Evolutionary conservation across 1,140 invertebrate species (phyloP).

Genomic region (Aphelenchoides avenae): DNA sequence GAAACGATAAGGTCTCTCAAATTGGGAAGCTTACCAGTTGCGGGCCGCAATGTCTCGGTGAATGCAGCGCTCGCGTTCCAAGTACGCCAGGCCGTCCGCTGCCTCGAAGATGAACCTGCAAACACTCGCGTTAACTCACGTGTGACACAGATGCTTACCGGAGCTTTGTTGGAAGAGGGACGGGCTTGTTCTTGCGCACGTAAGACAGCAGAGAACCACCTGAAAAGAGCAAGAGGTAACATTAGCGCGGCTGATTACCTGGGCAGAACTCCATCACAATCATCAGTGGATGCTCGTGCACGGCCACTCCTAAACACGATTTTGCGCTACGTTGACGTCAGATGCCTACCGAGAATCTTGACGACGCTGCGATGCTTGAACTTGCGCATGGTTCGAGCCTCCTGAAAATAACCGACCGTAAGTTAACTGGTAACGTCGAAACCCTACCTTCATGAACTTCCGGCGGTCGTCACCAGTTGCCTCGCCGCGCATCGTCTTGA

Average conservation of each 20-base stretch:
- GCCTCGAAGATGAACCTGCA: conserved; percentile 33
- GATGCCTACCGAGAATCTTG: conserved; percentile 60
- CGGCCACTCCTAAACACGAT: too few relatives aligned
- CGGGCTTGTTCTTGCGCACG: conserved; percentile 33
- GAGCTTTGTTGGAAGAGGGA: too few relatives aligned
- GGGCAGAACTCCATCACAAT: conserved; percentile 44
- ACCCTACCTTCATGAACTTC: conserved; percentile 49
- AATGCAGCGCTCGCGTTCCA: conserved; percentile 29
- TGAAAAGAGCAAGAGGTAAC: conserved; percentile 1
- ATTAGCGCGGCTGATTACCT: too few relatives aligned
- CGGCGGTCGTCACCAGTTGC: conserved; percentile 24
- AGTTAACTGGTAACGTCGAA: too few relatives aligned
- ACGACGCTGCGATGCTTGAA: conserved; percentile 60
- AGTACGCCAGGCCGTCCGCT: conserved; percentile 31
- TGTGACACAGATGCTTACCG: too few relatives aligned
- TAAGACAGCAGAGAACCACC: conserved; percentile 31
- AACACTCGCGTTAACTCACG: too few relatives aligned
- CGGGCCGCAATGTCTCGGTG: conserved; percentile 30
- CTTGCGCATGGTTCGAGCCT: conserved; percentile 41
- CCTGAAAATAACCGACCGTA: too few relatives aligned
- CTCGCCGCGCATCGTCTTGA: conserved; percentile 45
- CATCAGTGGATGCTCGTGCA: conserved; percentile 60
- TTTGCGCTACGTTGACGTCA: too few relatives aligned
- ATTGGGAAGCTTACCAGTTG: too few relatives aligned
- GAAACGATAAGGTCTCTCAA: too few relatives aligned